Evolutionary conservation across 2,113 vertebrate genomes (phyloP).

Genomic region (Greenwoodochromis staneri): DNA sequence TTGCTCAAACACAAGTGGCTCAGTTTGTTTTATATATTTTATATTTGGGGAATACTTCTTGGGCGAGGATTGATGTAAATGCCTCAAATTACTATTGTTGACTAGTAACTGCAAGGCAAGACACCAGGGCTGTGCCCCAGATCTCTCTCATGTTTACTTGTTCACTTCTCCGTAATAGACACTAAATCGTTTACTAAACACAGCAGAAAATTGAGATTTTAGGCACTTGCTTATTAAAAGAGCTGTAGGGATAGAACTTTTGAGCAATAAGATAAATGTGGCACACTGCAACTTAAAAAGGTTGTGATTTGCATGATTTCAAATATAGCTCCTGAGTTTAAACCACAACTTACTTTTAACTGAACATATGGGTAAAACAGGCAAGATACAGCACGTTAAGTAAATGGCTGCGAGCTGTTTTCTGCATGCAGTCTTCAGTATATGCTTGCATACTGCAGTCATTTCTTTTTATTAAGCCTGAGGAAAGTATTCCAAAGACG

Average conservation of each 20-base stretch:
- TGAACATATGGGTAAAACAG: not conserved
- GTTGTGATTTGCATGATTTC: not conserved
- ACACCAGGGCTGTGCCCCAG: not conserved
- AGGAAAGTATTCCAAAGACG: not conserved
- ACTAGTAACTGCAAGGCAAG: not conserved
- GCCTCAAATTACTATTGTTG: not conserved
- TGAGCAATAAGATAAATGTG: not conserved
- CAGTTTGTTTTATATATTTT: not conserved
- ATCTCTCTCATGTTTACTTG: not conserved
- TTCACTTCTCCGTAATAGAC: not conserved
- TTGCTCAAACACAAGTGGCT: not conserved
- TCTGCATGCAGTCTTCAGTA: not conserved
- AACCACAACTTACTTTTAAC: not conserved
- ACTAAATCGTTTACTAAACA: not conserved
- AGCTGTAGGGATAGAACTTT: not conserved
- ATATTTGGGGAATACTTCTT: not conserved
- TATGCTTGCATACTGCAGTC: not conserved
- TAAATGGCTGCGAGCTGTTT: not conserved
- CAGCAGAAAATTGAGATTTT: not conserved
- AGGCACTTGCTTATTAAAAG: not conserved
- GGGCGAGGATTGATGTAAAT: not conserved
- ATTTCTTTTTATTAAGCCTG: not conserved
- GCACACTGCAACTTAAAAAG: not conserved
- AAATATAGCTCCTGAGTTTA: not conserved
- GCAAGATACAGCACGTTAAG: not conserved